Evolutionary conservation across 2,113 vertebrate species (phyloP), one percentile per base, ranked within the genome.

Genomic region (Mirza zaza): DNA sequence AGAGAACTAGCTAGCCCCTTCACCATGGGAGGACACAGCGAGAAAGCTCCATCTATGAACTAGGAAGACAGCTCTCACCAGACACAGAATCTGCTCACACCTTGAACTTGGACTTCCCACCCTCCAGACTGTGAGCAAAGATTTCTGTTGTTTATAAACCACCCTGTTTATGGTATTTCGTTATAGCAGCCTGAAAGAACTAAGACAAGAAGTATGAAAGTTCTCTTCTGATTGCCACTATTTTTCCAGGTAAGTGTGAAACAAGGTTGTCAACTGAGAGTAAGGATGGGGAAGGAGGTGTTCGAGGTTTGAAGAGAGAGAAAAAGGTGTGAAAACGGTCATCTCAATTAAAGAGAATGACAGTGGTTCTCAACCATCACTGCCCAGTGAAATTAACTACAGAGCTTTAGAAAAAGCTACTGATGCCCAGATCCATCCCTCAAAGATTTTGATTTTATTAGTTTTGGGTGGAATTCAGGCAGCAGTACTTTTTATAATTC

Each of bases 231-330:
- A 34, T 34, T 39, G 13, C 18, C 39, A 39, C 85, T 81, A 70
- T 75, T 90, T 96, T 87, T 90, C 93, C 86, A 84, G 29, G 29
- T 50, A 73, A 67, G 17, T 63, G 8, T 27, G 23, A 92, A 90
- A 90, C 14, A 59, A 55, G 14, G 52, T 32, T 86, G 42, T 84
- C 2, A 20, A 15, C 11, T 59, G 15, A 68, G 45, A 55, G 36
- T 21, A 23, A 17, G 36, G 57, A 17, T 73, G 23, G 18, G 25
- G 39, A 14, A 82, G 14, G 21, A 71, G 27, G 39, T 29, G 12
- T 36, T 48, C 70, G 57, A 70, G 14, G 1, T 76, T 42, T 82
- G 39, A 86, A 77, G 75, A 87, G 52, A 73, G 73, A 52, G 63
- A 52, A 75, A 79, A 79, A 45, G 48, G n/a, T 34, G 6, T 21